Percentiles rank a stretch among this genome's conserved stretches.
These are phyloP conservation scores for Apus apus DNA, from an alignment of 2,113 vertebrate genomes.

Conservation along the genomic window DNA sequence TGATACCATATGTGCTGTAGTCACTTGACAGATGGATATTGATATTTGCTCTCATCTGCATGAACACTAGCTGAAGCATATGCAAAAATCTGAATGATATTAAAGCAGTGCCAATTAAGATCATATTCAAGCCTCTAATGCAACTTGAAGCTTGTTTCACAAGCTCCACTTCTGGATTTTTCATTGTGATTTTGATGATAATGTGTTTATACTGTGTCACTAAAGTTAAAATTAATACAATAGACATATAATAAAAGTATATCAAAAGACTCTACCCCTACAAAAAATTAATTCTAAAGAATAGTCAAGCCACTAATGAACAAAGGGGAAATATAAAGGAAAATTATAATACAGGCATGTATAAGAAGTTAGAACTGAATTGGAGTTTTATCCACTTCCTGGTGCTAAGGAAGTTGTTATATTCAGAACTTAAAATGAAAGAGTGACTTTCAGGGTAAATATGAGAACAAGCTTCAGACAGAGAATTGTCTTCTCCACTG, in stretches of 20 bases:
- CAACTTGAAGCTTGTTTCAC: slow-evolving; percentile 50
- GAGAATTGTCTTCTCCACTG: neutral
- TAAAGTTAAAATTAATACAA: slow-evolving; percentile 30
- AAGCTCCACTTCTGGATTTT: slow-evolving; percentile 50
- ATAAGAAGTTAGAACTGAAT: neutral
- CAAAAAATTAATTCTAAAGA: slow-evolving; percentile 16
- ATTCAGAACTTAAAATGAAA: neutral
- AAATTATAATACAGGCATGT: neutral
- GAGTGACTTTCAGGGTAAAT: neutral
- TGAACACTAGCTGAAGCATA: slow-evolving; percentile 74
- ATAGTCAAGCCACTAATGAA: neutral
- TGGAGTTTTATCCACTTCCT: neutral
- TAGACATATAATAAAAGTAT: neutral
- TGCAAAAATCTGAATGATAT: slow-evolving; percentile 70
- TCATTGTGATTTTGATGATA: slow-evolving; percentile 28
- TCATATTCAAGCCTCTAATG: slow-evolving; percentile 60
- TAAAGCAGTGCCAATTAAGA: slow-evolving; percentile 73
- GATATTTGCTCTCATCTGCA: slow-evolving; percentile 73
- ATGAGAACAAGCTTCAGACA: neutral
- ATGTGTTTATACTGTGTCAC: slow-evolving; percentile 6
- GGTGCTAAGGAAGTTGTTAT: neutral
- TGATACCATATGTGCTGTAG: slow-evolving; percentile 65
- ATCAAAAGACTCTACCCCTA: neutral
- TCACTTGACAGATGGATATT: slow-evolving; percentile 73
- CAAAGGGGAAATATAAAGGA: neutral